phyloP scores from a whole-genome alignment of 2,797 vertebrate genomes.

The Enteromius treurensis region DNA sequence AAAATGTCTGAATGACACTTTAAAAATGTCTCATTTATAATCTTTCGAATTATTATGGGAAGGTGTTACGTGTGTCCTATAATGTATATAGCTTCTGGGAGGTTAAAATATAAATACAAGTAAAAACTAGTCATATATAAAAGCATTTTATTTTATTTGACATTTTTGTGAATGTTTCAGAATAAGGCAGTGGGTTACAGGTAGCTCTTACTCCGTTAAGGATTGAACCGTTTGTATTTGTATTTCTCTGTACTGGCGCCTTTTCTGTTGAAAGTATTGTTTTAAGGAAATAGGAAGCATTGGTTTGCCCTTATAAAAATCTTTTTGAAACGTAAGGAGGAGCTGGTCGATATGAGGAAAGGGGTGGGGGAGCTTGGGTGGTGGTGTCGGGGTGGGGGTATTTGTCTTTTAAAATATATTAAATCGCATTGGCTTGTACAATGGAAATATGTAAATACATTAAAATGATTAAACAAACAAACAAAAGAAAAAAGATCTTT shows the following conservation, averaged over 20 bases:
- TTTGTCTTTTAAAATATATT: not conserved
- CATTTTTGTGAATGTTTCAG: not conserved
- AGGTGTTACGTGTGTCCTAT: not conserved
- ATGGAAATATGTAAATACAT: not conserved
- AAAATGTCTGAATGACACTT: slow-evolving; percentile 4
- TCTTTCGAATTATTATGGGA: not conserved
- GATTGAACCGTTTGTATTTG: not conserved
- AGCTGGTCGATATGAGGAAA: slow-evolving; percentile 38
- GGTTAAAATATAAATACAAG: not conserved
- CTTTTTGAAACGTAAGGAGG: slow-evolving; percentile 16
- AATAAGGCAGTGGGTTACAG: slow-evolving; percentile 31
- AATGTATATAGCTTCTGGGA: not conserved
- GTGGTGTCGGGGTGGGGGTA: not conserved
- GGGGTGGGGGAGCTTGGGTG: slow-evolving; percentile 18
- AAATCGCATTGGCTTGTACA: not conserved
- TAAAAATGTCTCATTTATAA: not conserved
- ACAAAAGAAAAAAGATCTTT: not conserved
- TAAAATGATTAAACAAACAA: not conserved
- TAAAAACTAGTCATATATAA: not conserved
- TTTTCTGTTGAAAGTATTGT: not conserved
- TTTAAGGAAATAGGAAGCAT: slow-evolving; percentile 1
- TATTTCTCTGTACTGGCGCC: no score
- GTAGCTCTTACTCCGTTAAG: slow-evolving; percentile 10
- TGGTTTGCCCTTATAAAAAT: not conserved
- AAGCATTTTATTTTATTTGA: not conserved